phyloP scores from a whole-genome alignment of 2,113 vertebrate species.

The Megaleporinus macrocephalus region DNA sequence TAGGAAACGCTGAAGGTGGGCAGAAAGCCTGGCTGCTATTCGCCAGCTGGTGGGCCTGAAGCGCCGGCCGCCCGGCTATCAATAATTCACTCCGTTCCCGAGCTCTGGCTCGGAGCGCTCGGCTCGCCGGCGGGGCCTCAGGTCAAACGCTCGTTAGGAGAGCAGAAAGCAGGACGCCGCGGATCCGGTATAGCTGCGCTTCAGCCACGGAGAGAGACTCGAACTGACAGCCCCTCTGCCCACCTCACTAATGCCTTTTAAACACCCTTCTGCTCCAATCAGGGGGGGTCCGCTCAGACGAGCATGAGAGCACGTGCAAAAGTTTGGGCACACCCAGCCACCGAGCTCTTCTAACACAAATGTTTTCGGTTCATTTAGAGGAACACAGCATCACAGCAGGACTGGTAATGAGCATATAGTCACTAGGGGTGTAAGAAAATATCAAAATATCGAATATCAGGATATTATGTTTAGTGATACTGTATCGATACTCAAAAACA shows the following conservation, averaged over 20 bases:
- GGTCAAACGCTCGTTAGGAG: conserved; percentile 25
- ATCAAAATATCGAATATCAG: no score
- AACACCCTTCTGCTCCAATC: conserved; percentile 1
- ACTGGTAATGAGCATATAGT: no score
- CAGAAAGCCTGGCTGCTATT: conserved; percentile 16
- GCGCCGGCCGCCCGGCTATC: conserved; percentile 42
- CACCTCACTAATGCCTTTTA: conserved; percentile 19
- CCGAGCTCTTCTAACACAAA: no score
- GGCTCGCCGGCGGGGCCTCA: conserved; percentile 5
- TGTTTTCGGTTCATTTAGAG: no score
- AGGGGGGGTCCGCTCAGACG: not conserved
- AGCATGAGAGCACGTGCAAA: not conserved
- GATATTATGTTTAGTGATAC: no score
- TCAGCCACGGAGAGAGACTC: not conserved
- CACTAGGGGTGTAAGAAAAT: no score
- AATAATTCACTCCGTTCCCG: conserved; percentile 54
- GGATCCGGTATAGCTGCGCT: not conserved
- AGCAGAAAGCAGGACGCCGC: not conserved
- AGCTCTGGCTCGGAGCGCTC: conserved; percentile 4
- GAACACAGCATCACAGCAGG: no score
- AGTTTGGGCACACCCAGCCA: not conserved
- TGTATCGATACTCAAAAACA: no score
- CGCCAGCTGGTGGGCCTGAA: conserved; percentile 50
- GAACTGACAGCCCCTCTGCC: not conserved
- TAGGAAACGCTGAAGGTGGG: conserved; percentile 32